A percentile compares a stretch with the other conserved stretches of the same genome.
These are phyloP conservation scores for Sebastiscus tertius DNA, from an alignment of 2,797 vertebrate species.

Conservation along the genomic window DNA sequence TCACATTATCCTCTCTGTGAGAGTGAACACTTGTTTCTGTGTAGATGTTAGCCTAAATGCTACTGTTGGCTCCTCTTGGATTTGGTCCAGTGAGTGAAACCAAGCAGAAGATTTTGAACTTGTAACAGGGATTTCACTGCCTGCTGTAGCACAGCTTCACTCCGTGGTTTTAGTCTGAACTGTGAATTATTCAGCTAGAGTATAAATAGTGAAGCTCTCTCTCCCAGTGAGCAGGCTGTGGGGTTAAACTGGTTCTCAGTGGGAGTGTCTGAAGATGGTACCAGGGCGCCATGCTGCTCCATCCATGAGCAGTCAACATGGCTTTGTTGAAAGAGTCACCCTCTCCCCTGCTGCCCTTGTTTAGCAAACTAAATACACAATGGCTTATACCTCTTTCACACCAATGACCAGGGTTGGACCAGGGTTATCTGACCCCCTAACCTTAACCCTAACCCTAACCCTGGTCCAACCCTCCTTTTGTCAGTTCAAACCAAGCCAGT, in stretches of 20 bases:
- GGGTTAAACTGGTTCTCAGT: conserved; percentile 45
- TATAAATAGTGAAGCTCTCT: conserved; percentile 24
- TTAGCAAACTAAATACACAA: conserved; percentile 15
- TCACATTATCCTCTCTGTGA: background rate
- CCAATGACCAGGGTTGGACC: no score
- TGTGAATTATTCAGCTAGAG: conserved; percentile 45
- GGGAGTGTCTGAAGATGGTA: conserved; percentile 15
- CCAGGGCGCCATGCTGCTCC: background rate
- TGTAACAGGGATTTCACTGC: background rate
- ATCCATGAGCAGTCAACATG: conserved; percentile 27
- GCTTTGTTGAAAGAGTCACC: conserved; percentile 53
- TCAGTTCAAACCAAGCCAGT: no score
- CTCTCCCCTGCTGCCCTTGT: conserved; percentile 13
- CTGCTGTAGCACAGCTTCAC: conserved; percentile 1
- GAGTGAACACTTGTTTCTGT: no score
- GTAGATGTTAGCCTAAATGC: no score
- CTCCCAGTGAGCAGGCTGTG: background rate
- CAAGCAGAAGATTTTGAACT: background rate
- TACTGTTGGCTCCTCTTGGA: background rate
- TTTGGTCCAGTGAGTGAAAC: background rate
- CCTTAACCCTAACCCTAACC: no score
- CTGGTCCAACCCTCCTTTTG: no score
- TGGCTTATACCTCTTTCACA: background rate
- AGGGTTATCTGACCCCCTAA: no score
- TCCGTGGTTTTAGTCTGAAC: conserved; percentile 1